Evolutionary conservation across 2,888 invertebrate genomes (phyloP).

Genomic region (Nebria salina): DNA sequence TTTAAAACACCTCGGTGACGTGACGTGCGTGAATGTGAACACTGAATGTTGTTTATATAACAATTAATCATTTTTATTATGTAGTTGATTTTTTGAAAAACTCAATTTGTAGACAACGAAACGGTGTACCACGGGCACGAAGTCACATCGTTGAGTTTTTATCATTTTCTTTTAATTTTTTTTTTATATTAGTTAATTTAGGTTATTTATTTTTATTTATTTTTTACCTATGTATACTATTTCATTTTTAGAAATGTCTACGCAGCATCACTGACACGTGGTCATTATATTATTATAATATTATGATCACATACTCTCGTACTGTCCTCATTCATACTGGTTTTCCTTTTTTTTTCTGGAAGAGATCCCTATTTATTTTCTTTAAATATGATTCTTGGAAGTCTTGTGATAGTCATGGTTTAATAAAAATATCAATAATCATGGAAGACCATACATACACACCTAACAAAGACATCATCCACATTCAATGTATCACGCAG

Average conservation of each 20-base stretch:
- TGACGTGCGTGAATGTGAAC: constrained; percentile 16
- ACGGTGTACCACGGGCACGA: constrained; percentile 25
- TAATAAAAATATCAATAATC: constrained; percentile 40
- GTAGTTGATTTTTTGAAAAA: background rate
- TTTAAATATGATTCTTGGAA: constrained; percentile 44
- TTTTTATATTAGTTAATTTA: constrained; percentile 24
- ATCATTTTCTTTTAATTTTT: background rate
- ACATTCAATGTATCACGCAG: constrained; percentile 43
- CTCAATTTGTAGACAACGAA: background rate
- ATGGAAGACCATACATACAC: constrained; percentile 46
- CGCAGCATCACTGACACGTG: constrained; percentile 43
- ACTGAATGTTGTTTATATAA: constrained; percentile 6
- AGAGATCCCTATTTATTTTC: constrained; percentile 36
- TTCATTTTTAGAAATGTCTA: constrained; percentile 44
- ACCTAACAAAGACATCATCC: constrained; percentile 42
- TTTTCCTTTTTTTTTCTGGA: constrained; percentile 30
- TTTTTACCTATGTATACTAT: constrained; percentile 38
- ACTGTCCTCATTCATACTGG: constrained; percentile 38
- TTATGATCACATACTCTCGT: constrained; percentile 33
- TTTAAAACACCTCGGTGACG: constrained; percentile 10
- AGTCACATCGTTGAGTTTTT: constrained; percentile 24
- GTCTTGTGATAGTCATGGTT: constrained; percentile 44
- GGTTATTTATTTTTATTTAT: constrained; percentile 22
- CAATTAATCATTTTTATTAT: background rate
- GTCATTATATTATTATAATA: constrained; percentile 31